Evolutionary conservation across 1,140 invertebrate species (phyloP).

Genomic region (Melipona quadrifasciata): DNA sequence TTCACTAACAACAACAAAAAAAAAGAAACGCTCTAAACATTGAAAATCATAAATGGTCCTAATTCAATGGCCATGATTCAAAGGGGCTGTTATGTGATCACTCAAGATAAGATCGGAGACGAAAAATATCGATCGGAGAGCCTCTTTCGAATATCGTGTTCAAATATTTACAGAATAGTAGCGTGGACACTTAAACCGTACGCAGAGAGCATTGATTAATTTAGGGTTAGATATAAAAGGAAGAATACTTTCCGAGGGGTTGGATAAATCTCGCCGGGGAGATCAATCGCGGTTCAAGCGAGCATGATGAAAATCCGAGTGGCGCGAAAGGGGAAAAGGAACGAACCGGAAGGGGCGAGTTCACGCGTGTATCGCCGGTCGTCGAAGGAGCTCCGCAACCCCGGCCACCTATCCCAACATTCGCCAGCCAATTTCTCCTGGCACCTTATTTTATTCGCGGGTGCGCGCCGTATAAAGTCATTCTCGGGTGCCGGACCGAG

Average conservation of each 20-base stretch:
- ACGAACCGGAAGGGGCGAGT: neutral
- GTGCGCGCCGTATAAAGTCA: constrained; percentile 54
- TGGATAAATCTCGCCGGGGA: constrained; percentile 4
- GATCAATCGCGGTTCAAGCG: neutral
- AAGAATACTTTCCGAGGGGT: too few relatives aligned
- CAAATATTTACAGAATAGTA: too few relatives aligned
- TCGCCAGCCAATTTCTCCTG: constrained; percentile 55
- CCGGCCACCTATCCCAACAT: constrained; percentile 26
- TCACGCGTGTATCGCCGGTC: neutral
- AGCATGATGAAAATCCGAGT: neutral
- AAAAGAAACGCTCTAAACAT: too few relatives aligned
- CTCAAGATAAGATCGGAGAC: too few relatives aligned
- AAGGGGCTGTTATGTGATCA: too few relatives aligned
- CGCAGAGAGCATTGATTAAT: too few relatives aligned
- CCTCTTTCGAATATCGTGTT: too few relatives aligned
- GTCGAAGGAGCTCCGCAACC: constrained; percentile 19
- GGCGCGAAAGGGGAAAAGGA: neutral
- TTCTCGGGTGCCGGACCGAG: constrained; percentile 48
- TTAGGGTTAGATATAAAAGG: neutral
- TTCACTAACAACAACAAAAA: too few relatives aligned
- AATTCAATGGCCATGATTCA: too few relatives aligned
- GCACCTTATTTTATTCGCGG: constrained; percentile 61
- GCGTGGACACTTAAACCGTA: too few relatives aligned
- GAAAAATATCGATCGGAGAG: too few relatives aligned
- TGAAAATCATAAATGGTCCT: too few relatives aligned